These are phyloP conservation scores for Dasypus novemcinctus DNA, from an alignment of 2,113 vertebrate species.

Conservation along the genomic window DNA sequence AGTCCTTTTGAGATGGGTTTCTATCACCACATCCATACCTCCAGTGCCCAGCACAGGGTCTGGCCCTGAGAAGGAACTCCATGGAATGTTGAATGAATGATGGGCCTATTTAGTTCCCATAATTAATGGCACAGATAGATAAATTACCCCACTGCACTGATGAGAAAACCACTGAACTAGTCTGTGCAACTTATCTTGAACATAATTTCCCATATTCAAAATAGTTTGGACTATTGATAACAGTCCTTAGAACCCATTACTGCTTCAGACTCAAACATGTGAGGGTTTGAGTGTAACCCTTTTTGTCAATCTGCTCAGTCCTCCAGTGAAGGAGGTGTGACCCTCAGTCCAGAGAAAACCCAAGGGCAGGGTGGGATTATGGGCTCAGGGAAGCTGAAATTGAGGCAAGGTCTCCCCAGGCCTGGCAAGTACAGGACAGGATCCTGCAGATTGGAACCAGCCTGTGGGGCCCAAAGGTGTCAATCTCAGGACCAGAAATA, in stretches of 20 bases:
- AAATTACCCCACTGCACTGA: background rate
- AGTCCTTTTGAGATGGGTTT: background rate
- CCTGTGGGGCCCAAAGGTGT: background rate
- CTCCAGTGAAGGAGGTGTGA: background rate
- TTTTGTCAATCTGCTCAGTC: background rate
- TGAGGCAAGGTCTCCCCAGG: background rate
- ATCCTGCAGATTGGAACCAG: background rate
- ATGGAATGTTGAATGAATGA: background rate
- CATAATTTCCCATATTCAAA: background rate
- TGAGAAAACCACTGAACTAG: background rate
- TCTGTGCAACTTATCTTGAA: background rate
- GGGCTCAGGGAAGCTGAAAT: background rate
- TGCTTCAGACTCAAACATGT: conserved; percentile 29
- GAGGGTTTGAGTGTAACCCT: background rate
- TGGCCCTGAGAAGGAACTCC: background rate
- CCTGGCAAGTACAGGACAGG: background rate
- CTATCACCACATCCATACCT: background rate
- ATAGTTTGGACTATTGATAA: background rate
- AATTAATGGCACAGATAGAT: background rate
- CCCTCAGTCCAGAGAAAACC: background rate
- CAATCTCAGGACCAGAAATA: background rate
- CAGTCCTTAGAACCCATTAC: conserved; percentile 9
- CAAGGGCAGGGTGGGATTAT: background rate
- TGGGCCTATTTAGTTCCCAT: background rate
- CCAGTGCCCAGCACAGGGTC: background rate